Conservation (phyloP, 2,797 vertebrate genomes). For the Poeciliopsis turneri region DNA sequence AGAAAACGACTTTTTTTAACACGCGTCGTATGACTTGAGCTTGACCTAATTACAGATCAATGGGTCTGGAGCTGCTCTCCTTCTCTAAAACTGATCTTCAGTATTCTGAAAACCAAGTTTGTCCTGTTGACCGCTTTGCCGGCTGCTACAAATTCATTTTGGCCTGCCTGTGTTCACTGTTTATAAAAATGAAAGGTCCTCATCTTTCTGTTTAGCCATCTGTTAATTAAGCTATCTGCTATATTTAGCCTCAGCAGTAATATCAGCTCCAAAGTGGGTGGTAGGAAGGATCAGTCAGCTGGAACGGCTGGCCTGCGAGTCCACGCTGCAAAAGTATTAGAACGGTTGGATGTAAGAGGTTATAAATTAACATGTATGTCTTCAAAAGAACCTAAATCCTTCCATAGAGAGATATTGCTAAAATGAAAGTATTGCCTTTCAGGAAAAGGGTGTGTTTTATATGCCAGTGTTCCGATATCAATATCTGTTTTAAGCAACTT, state of each 20-base stretch:
- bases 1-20: not conserved
- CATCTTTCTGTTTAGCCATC: slow-evolving; percentile 52
- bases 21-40: not conserved
- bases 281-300: slow-evolving; percentile 38
- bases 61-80: not conserved
- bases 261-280: slow-evolving; percentile 33
- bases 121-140: not conserved
- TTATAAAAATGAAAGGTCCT: slow-evolving; percentile 51
- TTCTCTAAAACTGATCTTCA: slow-evolving; percentile 2
- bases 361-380: slow-evolving; percentile 6
- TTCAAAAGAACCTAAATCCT: not conserved
- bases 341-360: slow-evolving; percentile 11
- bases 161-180: slow-evolving; percentile 15
- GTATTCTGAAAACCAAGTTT: not conserved
- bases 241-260: slow-evolving; percentile 54
- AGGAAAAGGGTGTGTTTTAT: not conserved
- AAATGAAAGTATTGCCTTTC: not conserved
- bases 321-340: not conserved
- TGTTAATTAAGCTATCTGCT: slow-evolving; percentile 54
- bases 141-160: slow-evolving; percentile 1
- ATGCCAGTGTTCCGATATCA: not conserved
- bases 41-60: not conserved
- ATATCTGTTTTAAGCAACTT: not conserved
- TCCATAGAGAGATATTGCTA: not conserved
- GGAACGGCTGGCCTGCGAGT: slow-evolving; percentile 19